Evolutionary conservation across 2,113 vertebrate species (phyloP), one percentile per base, ranked within the genome.

Genomic region (Pteropus alecto): DNA sequence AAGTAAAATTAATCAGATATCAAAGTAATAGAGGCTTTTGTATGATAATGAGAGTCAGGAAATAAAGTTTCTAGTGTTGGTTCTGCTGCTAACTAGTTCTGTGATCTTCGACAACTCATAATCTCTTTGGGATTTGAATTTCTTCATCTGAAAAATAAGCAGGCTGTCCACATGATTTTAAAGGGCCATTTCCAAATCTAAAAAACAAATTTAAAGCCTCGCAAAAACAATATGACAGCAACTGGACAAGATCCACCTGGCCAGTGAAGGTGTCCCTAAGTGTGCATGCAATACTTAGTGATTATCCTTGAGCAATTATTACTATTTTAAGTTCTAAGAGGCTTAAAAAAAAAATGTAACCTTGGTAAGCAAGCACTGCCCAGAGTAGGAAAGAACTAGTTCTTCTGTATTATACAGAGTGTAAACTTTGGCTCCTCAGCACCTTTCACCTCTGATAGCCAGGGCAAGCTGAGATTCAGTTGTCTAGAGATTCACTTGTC

Each of bases 131-230:
- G 30, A 87, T 60, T 88, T 93, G 68, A 89, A 63, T 71, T 81
- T 86, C 38, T 94, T 96, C 77, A 79, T 63, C 79, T 95, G 67
- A 68, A 95, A 97, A 94, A 93, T 78, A 28, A 93, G 73, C 61
- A 21, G 13, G 7, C 63, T 77, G 26, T 86, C 14, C 71, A 96
- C 74, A 88, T 78, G 76, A 96, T 82, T 89, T 96, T 89, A 95
- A 86, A 83, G n/a, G 86, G 33, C 19, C 12, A 91, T 85, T 95
- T 97, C 28, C 43, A 96, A 87, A n/a, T 38, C 14, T 77, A 83
- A 94, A 94, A 97, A 94, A 65, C 41, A 94, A 88, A 94, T 30
- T 61, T 85, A 94, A 93, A 97, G 65, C n/a, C 94, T 96, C 93
- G 26, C 30, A 78, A 95, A 95, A 95, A 86, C 68, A 96, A 97